Percentiles rank a stretch among this genome's conserved stretches.
Conservation (phyloP, 2,888 invertebrate genomes). For the Augiades crinisus region DNA sequence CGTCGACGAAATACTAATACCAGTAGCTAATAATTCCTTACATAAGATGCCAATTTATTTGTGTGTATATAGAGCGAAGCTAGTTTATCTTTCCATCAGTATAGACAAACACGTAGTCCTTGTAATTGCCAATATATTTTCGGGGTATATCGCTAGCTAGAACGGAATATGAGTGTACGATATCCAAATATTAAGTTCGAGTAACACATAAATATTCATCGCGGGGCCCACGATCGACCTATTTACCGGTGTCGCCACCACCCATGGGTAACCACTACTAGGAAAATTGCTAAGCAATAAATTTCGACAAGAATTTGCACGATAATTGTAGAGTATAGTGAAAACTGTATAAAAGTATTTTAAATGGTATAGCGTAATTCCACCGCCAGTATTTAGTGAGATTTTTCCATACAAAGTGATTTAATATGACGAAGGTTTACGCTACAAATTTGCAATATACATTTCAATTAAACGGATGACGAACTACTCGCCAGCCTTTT, state of each 20-base stretch:
- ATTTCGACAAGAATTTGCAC: conserved; percentile 61
- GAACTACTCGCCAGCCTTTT: background rate
- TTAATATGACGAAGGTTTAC: conserved; percentile 13
- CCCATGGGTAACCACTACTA: conserved; percentile 43
- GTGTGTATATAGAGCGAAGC: background rate
- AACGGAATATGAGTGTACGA: conserved; percentile 30
- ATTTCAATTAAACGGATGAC: conserved; percentile 28
- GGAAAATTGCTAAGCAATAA: conserved; percentile 68
- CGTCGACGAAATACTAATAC: too few relatives aligned
- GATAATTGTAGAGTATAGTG: conserved; percentile 53
- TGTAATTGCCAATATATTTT: conserved; percentile 22
- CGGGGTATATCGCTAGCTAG: conserved; percentile 11
- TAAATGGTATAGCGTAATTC: too few relatives aligned
- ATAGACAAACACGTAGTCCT: conserved; percentile 13
- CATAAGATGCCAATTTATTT: conserved; percentile 9
- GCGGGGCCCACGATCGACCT: conserved; percentile 52
- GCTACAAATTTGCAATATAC: conserved; percentile 22
- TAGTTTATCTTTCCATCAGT: conserved; percentile 18
- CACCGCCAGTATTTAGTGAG: too few relatives aligned
- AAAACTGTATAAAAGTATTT: too few relatives aligned
- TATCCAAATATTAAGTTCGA: conserved; percentile 55
- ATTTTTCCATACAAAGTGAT: too few relatives aligned
- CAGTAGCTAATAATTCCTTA: conserved; percentile 1
- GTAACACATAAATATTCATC: conserved; percentile 65
- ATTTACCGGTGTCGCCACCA: conserved; percentile 68